phyloP scores from a whole-genome alignment of 2,113 vertebrate species.

The Acrocephalus kingi region DNA sequence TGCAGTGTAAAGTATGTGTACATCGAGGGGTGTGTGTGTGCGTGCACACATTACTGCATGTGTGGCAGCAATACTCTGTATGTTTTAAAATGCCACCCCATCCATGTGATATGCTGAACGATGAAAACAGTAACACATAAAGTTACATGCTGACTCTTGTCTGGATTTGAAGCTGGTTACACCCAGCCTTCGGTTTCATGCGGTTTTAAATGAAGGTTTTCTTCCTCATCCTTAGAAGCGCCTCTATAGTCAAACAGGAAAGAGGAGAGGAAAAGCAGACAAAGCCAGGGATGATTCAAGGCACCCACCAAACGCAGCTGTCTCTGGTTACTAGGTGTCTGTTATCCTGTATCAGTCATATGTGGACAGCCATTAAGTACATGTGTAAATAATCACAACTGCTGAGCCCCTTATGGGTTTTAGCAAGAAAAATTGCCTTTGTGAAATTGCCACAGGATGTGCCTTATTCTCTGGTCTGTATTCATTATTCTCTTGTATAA shows the following conservation, averaged over 20 bases:
- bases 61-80: background rate
- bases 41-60: background rate
- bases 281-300: background rate
- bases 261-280: background rate
- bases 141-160: background rate
- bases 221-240: background rate
- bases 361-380: background rate
- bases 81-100: background rate
- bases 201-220: background rate
- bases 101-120: fast-evolving
- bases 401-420: background rate
- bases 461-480: conserved; percentile 46
- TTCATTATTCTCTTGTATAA: conserved; percentile 45
- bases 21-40: fast-evolving
- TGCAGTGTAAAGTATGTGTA: background rate
- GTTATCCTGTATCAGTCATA: background rate
- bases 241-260: background rate
- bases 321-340: background rate
- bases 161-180: conserved; percentile 19
- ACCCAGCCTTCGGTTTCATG: background rate
- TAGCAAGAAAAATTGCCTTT: conserved; percentile 31
- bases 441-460: conserved; percentile 50
- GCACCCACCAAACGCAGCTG: background rate
- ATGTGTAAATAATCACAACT: conserved; percentile 33
- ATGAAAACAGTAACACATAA: background rate